Percentiles rank a stretch among this genome's conserved stretches.
phyloP scores from a whole-genome alignment of 1,140 invertebrate genomes.

The Drosophila hydei region DNA sequence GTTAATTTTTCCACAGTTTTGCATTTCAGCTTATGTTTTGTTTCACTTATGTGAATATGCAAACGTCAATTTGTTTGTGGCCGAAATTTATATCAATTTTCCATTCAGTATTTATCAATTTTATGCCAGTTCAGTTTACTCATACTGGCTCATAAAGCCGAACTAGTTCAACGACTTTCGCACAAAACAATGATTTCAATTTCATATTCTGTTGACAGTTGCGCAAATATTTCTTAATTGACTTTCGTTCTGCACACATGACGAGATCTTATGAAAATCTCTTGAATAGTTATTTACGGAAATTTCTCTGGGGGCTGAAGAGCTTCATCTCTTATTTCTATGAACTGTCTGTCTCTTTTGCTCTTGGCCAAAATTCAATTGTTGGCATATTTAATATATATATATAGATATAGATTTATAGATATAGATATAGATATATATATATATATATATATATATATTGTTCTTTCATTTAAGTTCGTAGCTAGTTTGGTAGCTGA shows the following conservation, averaged over 20 bases:
- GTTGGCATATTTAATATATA: no score
- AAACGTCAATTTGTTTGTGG: conserved; percentile 39
- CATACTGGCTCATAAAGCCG: not conserved
- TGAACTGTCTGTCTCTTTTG: no score
- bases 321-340: no score
- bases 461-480: not conserved
- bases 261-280: not conserved
- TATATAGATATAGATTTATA: no score
- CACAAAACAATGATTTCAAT: conserved; percentile 4
- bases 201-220: conserved; percentile 14
- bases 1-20: not conserved
- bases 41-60: conserved; percentile 30
- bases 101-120: conserved; percentile 7
- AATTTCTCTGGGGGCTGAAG: no score
- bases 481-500: not conserved
- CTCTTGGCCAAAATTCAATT: no score
- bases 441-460: no score
- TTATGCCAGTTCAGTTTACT: not conserved
- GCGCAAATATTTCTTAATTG: conserved; percentile 15
- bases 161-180: not conserved
- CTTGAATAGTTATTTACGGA: not conserved
- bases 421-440: no score
- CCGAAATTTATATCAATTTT: conserved; percentile 38
- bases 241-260: not conserved
- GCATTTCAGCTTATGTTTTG: not conserved